Base-by-base conservation (phyloP, 1,140 invertebrate genomes). In the Drosophila obscura region DNA sequence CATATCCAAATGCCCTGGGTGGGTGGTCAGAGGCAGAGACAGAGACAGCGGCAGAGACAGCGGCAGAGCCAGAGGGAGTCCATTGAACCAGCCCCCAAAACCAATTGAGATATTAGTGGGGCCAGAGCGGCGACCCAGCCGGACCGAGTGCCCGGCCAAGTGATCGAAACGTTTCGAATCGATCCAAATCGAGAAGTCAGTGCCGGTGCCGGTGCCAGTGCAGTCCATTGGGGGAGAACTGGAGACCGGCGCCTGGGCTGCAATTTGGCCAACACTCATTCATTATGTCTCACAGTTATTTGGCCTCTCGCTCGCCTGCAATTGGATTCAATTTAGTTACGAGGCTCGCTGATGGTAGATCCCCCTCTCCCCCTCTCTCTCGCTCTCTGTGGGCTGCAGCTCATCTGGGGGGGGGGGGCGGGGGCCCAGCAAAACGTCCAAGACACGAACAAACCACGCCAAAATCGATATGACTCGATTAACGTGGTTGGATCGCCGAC, bases 241-340 rank as follows among this genome's bases (percentile, higher is more conserved):
- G 19, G 16, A 0, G 16, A 0, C 16, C 22, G 91, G 90, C 91
- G 91, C 91, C 91, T 90, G 75, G 88, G 90, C 84, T 85, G 92
- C 84, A 84, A 84, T 83, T 81, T 84, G 67, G 78, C 59, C 72
- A 91, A 92, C 93, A 92, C 80, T 77, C 74, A 91, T 92, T 91
- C 90, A 92, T 90, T 88, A 81, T 82, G 85, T 89, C 58, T 67
- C 90, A 80, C 83, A 67, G 39, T 55, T 68, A 62, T 73, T 58
- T 48, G 9, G 65, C 22, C 43, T 13, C 41, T 9, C 5, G 11
- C 26, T 31, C 16, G 43, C 50, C 56, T 71, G 72, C 83, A 88
- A 88, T 88, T 88, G 83, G 76, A 88, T 88, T 88, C 84, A 88
- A 88, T 88, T 88, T 88, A 77, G 84, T 83, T 87, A 80, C 73